Evolutionary conservation across 1,140 invertebrate species (phyloP).

Genomic region (Leucophenga varia): DNA sequence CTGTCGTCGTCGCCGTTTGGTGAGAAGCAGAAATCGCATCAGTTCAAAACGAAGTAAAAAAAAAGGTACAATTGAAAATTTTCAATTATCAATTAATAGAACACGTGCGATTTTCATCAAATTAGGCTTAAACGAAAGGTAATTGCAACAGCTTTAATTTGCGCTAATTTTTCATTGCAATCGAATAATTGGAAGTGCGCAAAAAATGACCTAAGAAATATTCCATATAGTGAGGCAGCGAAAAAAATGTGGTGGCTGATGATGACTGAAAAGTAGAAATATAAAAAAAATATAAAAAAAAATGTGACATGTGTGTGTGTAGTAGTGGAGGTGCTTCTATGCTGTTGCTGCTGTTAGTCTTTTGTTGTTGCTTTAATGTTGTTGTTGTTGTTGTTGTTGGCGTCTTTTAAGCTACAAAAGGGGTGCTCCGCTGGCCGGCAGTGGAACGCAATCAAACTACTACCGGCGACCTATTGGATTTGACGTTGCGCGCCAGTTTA

Average conservation of each 20-base stretch:
- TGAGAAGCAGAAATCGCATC: too few relatives aligned
- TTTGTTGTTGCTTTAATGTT: too few relatives aligned
- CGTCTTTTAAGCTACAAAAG: too few relatives aligned
- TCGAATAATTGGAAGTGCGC: constrained; percentile 27
- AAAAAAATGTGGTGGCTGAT: constrained; percentile 42
- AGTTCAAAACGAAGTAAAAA: too few relatives aligned
- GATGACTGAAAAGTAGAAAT: too few relatives aligned
- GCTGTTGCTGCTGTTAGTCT: constrained; percentile 43
- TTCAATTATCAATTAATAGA: too few relatives aligned
- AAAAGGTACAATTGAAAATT: too few relatives aligned
- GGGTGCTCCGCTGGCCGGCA: constrained; percentile 13
- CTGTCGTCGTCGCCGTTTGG: too few relatives aligned
- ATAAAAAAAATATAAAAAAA: too few relatives aligned
- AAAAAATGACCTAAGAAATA: constrained; percentile 50
- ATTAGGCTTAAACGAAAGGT: constrained; percentile 27
- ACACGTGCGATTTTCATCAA: too few relatives aligned
- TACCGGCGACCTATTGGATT: too few relatives aligned
- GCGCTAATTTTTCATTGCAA: constrained; percentile 19
- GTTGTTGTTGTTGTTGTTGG: constrained; percentile 1
- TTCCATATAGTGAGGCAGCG: constrained; percentile 36
- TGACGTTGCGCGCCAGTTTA: too few relatives aligned
- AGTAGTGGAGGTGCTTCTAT: neutral
- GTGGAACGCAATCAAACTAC: constrained; percentile 3
- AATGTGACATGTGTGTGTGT: constrained; percentile 20
- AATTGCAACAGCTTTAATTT: constrained; percentile 28